Conservation (phyloP, 2,888 invertebrate species). For the Caenorhabditis japonica region DNA sequence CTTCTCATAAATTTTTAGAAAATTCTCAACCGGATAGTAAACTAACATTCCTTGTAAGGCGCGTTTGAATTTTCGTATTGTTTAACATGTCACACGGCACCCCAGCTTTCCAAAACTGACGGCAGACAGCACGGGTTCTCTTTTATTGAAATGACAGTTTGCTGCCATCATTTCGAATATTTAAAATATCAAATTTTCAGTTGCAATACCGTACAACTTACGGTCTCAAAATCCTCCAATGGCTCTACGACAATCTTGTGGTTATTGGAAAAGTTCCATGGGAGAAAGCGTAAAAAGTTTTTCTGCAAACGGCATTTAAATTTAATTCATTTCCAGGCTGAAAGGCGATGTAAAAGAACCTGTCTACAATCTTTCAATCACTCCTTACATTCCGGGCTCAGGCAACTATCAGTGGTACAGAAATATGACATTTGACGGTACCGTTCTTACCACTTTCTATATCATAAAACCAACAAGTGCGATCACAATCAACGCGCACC, state of each 20-base stretch:
- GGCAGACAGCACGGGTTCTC: too few relatives aligned
- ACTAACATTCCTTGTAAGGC: too few relatives aligned
- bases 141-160: too few relatives aligned
- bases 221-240: conserved; percentile 25
- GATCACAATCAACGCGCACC: conserved; percentile 47
- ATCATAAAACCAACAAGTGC: conserved; percentile 9
- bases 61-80: too few relatives aligned
- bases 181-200: too few relatives aligned
- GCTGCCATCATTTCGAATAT: too few relatives aligned
- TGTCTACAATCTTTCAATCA: conserved; percentile 26
- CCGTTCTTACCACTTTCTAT: conserved; percentile 12
- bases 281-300: conserved; percentile 38
- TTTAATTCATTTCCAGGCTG: conserved; percentile 22
- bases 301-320: neutral
- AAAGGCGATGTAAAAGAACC: conserved; percentile 16
- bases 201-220: neutral
- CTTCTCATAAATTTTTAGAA: too few relatives aligned
- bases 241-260: conserved; percentile 57
- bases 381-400: conserved; percentile 47
- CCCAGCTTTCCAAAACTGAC: too few relatives aligned
- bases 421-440: conserved; percentile 54
- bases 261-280: conserved; percentile 54
- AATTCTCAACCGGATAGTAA: too few relatives aligned
- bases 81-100: too few relatives aligned
- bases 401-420: conserved; percentile 12